These are phyloP conservation scores for Synergus umbraculus DNA, from an alignment of 2,888 invertebrate genomes.

Conservation along the genomic window DNA sequence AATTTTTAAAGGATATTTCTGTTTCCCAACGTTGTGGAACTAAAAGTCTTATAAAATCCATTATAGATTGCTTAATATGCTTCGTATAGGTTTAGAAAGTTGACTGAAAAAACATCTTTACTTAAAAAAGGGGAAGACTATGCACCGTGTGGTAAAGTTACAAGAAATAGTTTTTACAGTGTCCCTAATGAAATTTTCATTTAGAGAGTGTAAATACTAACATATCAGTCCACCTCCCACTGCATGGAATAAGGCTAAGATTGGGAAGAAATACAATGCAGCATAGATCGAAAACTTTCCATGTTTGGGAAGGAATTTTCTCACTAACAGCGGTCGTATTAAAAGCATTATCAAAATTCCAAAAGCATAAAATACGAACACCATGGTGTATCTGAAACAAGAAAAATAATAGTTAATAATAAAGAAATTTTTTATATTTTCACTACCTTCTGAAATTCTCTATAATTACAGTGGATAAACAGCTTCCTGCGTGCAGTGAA, in stretches of 20 bases:
- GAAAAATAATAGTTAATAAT: constrained; percentile 47
- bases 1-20: too few species aligned
- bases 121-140: too few species aligned
- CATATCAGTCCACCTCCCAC: constrained; percentile 94
- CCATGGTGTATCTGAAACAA: constrained; percentile 91
- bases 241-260: constrained; percentile 91
- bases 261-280: constrained; percentile 95
- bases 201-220: constrained; percentile 78
- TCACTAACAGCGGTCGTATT: constrained; percentile 87
- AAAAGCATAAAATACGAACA: constrained; percentile 92
- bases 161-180: too few species aligned
- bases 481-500: constrained; percentile 98
- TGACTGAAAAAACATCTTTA: too few species aligned
- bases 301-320: constrained; percentile 82
- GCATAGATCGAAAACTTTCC: constrained; percentile 93
- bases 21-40: too few species aligned
- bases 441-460: too few species aligned
- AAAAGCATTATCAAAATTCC: constrained; percentile 88
- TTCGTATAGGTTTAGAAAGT: too few species aligned
- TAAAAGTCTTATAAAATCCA: too few species aligned
- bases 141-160: too few species aligned
- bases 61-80: too few species aligned
- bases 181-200: background rate
- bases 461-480: constrained; percentile 93
- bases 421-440: too few species aligned